A percentile compares a stretch with the other conserved stretches of the same genome.
These are phyloP conservation scores for Anastrepha ludens DNA, from an alignment of 1,140 invertebrate genomes.

Conservation along the genomic window DNA sequence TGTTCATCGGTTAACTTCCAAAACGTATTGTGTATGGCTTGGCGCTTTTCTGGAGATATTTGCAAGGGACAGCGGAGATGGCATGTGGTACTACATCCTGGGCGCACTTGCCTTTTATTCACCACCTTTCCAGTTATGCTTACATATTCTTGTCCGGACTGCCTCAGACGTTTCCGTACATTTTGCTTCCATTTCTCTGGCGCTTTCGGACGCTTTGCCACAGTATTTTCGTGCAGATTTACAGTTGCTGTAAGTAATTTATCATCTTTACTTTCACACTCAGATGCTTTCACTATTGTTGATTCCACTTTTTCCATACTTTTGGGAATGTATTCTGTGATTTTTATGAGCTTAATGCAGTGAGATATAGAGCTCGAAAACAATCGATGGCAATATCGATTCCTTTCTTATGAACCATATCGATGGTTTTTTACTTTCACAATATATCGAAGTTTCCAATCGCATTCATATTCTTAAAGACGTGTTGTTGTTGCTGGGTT, in stretches of 20 bases:
- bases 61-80: background rate
- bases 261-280: background rate
- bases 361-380: too few relatives aligned
- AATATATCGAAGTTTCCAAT: too few relatives aligned
- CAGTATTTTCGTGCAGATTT: background rate
- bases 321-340: too few relatives aligned
- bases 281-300: background rate
- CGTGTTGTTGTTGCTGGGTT: too few relatives aligned
- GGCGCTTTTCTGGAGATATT: background rate
- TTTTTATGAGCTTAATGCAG: too few relatives aligned
- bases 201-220: background rate
- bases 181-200: slow-evolving; percentile 8
- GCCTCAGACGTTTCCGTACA: background rate
- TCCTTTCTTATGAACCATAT: too few relatives aligned
- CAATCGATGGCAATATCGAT: too few relatives aligned
- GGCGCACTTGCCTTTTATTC: background rate
- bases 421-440: too few relatives aligned
- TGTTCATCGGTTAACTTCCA: slow-evolving; percentile 8
- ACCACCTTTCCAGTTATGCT: background rate
- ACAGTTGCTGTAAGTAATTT: background rate
- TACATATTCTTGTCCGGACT: background rate
- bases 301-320: too few relatives aligned
- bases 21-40: background rate
- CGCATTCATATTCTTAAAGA: too few relatives aligned
- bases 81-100: background rate